These are phyloP conservation scores for Bellardia pandia DNA, from an alignment of 2,888 invertebrate species.

Conservation along the genomic window DNA sequence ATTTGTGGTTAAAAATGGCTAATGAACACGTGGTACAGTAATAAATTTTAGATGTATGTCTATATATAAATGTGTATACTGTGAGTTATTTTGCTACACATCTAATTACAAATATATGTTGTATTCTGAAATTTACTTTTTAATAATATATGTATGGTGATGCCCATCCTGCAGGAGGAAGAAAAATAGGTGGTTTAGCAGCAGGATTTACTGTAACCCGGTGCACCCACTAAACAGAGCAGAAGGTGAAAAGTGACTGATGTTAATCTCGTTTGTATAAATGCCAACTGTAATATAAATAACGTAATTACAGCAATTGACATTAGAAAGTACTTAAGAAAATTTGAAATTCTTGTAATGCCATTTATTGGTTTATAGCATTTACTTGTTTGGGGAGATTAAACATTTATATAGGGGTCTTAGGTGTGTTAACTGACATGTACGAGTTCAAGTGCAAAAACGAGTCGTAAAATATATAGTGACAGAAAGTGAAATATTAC, in stretches of 20 bases:
- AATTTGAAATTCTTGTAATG: conserved; percentile 11
- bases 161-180: neutral
- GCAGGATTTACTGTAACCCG: neutral
- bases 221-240: neutral
- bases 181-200: neutral
- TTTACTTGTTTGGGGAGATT: neutral
- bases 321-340: conserved; percentile 38
- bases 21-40: neutral
- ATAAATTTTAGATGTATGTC: neutral
- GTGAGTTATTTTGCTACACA: neutral
- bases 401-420: conserved; percentile 14
- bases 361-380: conserved; percentile 13
- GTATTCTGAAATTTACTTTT: neutral
- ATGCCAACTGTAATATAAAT: conserved; percentile 37
- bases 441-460: neutral
- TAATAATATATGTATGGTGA: neutral
- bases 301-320: conserved; percentile 35
- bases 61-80: neutral
- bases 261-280: conserved; percentile 34
- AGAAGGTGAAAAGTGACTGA: conserved; percentile 23
- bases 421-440: neutral
- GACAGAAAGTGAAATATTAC: conserved; percentile 21
- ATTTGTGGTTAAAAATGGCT: neutral
- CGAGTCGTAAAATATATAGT: conserved; percentile 10
- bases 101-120: conserved; percentile 32